Base-by-base conservation (phyloP, 2,797 vertebrate genomes). In the Xerus rutilus region DNA sequence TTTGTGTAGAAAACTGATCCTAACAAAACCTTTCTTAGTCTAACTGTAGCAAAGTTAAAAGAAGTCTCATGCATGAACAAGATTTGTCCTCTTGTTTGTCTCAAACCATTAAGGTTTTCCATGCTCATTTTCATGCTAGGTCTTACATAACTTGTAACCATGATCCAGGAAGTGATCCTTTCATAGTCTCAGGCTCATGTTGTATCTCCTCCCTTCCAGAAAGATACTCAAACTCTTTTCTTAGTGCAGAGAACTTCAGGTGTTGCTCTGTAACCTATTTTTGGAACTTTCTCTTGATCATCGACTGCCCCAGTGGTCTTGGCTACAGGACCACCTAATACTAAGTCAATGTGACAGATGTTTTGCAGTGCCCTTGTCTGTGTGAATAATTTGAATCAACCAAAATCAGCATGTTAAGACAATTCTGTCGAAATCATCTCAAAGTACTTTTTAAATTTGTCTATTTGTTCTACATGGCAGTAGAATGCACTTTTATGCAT, bases 331-430 rank as follows among this genome's bases (percentile, higher is more conserved):
- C 25, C 11, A 11, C 1, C 11, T 13, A 62, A 23, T 7, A 47
- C 1, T 57, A 0, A 45, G 14, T 39, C 25, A 1, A 0, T 45
- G 0, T 52, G 1, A 3, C 4, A 85, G n/a, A 62, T 85, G 32
- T 32, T 54, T 81, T 89, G 25, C 7, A 70, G 5, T 35, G 20
- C 1, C 5, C 21, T 79, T 76, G 32, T 69, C n/a, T 89, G 9
- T 54, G n/a, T n/a, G 32, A 72, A 43, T 76, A 45, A 59, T 54
- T 70, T 86, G 52, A 87, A 43, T 93, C n/a, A 43, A 28, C 39
- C 30, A 70, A 86, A 70, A 25, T 59, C 15, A 72, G 12, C 7
- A 18, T 23, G 2, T 39, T 12, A 49, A 49, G 30, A 35, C 25
- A 94, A 14, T 95, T 78, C n/a, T 86, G 47, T 10, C 45, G n/a